Conservation (phyloP, 2,888 invertebrate genomes). For the Dendrolimus houi region DNA sequence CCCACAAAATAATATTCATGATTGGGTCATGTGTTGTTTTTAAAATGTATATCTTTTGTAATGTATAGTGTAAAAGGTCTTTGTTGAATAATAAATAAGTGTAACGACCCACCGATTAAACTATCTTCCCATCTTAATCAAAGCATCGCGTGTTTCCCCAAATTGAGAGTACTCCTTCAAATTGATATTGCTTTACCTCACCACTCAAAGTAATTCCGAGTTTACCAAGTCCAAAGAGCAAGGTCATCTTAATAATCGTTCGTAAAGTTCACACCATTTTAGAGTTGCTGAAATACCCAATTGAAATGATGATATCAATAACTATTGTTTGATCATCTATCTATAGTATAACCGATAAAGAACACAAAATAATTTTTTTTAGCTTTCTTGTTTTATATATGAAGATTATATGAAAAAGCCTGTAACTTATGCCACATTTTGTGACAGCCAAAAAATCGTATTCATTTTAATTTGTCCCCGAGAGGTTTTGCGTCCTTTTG, state of each 20-base stretch:
- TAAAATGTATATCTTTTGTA: no score
- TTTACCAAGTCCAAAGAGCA: background rate
- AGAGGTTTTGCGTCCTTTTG: constrained; percentile 36
- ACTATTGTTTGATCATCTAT: no score
- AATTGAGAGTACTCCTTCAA: background rate
- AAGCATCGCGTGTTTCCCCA: background rate
- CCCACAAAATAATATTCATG: no score
- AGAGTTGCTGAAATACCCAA: background rate
- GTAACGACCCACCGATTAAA: background rate
- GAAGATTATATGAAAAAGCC: background rate
- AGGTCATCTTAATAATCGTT: background rate
- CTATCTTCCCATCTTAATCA: background rate
- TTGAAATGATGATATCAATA: no score
- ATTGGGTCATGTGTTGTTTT: no score
- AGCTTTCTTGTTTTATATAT: no score
- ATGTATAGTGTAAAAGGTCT: no score
- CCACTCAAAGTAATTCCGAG: background rate
- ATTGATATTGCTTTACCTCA: background rate
- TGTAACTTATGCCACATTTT: constrained; percentile 1
- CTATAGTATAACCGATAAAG: no score
- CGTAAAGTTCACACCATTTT: background rate
- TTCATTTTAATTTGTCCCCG: constrained; percentile 52
- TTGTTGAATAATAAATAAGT: no score
- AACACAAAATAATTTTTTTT: no score
- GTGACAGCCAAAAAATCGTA: constrained; percentile 27